Percentiles rank a stretch among this genome's conserved stretches.
These are phyloP conservation scores for Micropoecilia bifurca DNA, from an alignment of 2,797 vertebrate genomes.

Conservation along the genomic window DNA sequence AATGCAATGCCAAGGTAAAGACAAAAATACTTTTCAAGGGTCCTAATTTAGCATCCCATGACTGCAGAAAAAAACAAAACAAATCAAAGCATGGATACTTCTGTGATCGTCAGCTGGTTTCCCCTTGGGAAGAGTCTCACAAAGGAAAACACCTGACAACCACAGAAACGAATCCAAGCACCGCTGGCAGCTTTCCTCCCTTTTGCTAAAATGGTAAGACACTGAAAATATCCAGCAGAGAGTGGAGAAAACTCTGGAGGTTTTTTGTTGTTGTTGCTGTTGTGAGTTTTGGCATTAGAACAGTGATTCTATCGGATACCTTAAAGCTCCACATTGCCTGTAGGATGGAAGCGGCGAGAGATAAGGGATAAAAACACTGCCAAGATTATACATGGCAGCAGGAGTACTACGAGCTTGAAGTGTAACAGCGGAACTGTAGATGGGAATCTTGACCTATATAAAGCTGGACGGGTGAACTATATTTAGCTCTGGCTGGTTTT, in stretches of 20 bases:
- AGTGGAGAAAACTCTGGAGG: constrained; percentile 13
- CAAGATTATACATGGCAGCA: constrained; percentile 33
- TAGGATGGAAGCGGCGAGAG: constrained; percentile 25
- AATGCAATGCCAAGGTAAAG: constrained; percentile 4
- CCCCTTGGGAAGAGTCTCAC: constrained; percentile 34
- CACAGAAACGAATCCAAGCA: constrained; percentile 43
- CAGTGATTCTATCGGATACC: constrained; percentile 16
- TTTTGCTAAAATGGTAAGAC: constrained; percentile 34
- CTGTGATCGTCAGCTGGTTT: constrained; percentile 24
- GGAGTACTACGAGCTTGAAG: constrained; percentile 33
- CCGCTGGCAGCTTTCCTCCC: constrained; percentile 24
- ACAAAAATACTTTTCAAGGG: constrained; percentile 37
- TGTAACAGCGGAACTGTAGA: constrained; percentile 53
- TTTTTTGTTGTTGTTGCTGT: constrained; percentile 13
- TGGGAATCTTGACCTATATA: constrained; percentile 80
- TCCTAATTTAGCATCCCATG: constrained; percentile 31
- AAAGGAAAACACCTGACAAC: constrained; percentile 57
- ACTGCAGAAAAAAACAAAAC: constrained; percentile 37
- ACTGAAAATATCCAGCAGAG: constrained; percentile 38
- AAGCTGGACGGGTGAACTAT: constrained; percentile 69
- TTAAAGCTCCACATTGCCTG: constrained; percentile 2
- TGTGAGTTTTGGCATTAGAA: constrained; percentile 19
- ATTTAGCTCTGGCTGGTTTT: constrained; percentile 71
- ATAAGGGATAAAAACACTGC: constrained; percentile 28
- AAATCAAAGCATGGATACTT: constrained; percentile 49